Percentiles rank a stretch among this genome's conserved stretches.
phyloP scores from a whole-genome alignment of 2,888 invertebrate species.

The Ephialtes manifestator region DNA sequence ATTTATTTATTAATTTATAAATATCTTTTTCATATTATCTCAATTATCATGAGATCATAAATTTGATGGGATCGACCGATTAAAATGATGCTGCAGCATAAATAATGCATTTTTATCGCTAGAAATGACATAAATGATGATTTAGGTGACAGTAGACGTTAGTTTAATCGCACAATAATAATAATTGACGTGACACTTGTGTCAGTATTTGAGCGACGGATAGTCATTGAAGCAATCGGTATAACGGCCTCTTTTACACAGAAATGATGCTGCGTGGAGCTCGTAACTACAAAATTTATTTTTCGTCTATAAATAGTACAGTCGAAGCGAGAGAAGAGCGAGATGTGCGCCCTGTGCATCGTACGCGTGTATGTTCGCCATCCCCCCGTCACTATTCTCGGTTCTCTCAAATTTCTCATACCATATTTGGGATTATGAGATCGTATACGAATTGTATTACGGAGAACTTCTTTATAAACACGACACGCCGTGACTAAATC shows the following conservation, averaged over 20 bases:
- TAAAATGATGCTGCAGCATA: neutral
- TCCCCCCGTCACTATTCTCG: constrained; percentile 85
- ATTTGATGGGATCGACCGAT: too few species aligned
- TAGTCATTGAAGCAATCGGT: constrained; percentile 74
- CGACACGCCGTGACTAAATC: constrained; percentile 14
- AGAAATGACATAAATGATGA: neutral
- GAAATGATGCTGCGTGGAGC: constrained; percentile 79
- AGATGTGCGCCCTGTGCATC: constrained; percentile 14
- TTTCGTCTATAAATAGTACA: constrained; percentile 84
- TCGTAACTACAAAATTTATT: constrained; percentile 84
- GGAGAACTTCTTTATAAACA: constrained; percentile 59
- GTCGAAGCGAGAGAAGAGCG: constrained; percentile 48
- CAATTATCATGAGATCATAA: neutral
- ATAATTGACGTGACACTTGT: constrained; percentile 40
- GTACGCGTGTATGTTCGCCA: constrained; percentile 71
- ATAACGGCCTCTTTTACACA: constrained; percentile 65
- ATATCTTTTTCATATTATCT: neutral
- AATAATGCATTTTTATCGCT: neutral
- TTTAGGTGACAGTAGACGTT: neutral
- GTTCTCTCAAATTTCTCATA: constrained; percentile 85
- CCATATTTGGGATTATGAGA: constrained; percentile 84
- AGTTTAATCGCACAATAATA: constrained; percentile 1
- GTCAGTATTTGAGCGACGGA: constrained; percentile 6
- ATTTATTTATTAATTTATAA: too few species aligned
- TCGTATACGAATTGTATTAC: constrained; percentile 55